These are phyloP conservation scores for Agonopterix heracliana DNA, from an alignment of 2,888 invertebrate genomes.

Conservation along the genomic window DNA sequence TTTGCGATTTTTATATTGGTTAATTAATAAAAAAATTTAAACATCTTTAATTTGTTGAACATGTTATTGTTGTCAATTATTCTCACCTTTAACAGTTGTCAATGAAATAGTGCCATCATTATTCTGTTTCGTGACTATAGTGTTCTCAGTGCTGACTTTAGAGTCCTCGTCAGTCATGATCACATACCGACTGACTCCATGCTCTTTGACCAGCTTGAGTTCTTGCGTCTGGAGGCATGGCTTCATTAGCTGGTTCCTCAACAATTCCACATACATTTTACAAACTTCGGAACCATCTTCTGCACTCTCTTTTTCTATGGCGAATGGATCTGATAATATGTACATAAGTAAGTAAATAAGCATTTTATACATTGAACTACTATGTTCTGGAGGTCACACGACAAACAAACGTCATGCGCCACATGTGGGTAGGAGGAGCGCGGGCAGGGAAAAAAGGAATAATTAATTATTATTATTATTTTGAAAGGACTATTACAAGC, in stretches of 20 bases:
- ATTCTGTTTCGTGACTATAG: conserved; percentile 59
- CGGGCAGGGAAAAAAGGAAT: no score
- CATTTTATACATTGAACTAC: no score
- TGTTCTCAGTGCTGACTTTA: conserved; percentile 24
- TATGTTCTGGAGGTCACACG: no score
- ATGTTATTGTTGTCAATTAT: no score
- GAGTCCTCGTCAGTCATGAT: conserved; percentile 40
- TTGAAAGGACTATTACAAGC: no score
- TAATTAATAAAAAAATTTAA: no score
- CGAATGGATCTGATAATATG: not conserved
- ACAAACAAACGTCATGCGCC: no score
- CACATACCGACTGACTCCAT: conserved; percentile 42
- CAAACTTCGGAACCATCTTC: conserved; percentile 26
- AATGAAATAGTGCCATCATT: conserved; percentile 63
- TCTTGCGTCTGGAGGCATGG: conserved; percentile 41
- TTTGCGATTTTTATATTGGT: no score
- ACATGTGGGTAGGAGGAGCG: no score
- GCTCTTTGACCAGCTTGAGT: conserved; percentile 44
- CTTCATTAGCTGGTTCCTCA: conserved; percentile 39
- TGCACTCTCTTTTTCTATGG: not conserved
- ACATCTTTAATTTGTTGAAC: no score
- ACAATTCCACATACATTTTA: conserved; percentile 50
- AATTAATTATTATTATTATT: no score
- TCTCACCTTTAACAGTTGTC: conserved; percentile 49
- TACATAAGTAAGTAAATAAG: not conserved